Conservation (phyloP, 2,888 invertebrate species). For the Leucophenga montana region DNA sequence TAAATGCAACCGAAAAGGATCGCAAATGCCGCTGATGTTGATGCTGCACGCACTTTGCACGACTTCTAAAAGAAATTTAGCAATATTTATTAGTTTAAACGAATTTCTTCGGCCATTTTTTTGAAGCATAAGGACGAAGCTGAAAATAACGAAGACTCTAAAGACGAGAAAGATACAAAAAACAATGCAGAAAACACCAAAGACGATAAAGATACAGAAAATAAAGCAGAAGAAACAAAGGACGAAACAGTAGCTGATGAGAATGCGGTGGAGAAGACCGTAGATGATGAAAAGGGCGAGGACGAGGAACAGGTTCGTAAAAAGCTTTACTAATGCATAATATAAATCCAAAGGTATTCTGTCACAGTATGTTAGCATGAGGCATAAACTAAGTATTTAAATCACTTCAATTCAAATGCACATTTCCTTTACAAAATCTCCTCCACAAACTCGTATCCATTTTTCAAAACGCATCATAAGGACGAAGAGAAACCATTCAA, state of each 20-base stretch:
- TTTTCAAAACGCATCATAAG: not conserved
- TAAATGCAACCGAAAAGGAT: conserved; percentile 33
- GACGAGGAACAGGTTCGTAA: not conserved
- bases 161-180: conserved; percentile 17
- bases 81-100: too few species aligned
- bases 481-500: conserved; percentile 27
- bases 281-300: conserved; percentile 26
- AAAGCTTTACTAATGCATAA: not conserved
- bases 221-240: conserved; percentile 25
- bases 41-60: not conserved
- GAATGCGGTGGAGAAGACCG: not conserved
- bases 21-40: not conserved
- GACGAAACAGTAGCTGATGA: conserved; percentile 27
- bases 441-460: not conserved
- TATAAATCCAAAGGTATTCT: not conserved
- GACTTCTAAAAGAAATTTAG: not conserved
- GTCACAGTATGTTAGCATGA: not conserved
- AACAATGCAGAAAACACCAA: conserved; percentile 17
- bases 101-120: not conserved
- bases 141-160: conserved; percentile 16
- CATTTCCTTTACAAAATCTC: not conserved
- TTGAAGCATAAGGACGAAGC: conserved; percentile 20
- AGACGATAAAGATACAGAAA: conserved; percentile 18
- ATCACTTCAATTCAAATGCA: conserved; percentile 2
- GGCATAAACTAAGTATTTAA: not conserved